Percentiles rank a stretch among this genome's conserved stretches.
These are phyloP conservation scores for Macrotrachela quadricornifera DNA, from an alignment of 1,140 invertebrate genomes.

Conservation along the genomic window DNA sequence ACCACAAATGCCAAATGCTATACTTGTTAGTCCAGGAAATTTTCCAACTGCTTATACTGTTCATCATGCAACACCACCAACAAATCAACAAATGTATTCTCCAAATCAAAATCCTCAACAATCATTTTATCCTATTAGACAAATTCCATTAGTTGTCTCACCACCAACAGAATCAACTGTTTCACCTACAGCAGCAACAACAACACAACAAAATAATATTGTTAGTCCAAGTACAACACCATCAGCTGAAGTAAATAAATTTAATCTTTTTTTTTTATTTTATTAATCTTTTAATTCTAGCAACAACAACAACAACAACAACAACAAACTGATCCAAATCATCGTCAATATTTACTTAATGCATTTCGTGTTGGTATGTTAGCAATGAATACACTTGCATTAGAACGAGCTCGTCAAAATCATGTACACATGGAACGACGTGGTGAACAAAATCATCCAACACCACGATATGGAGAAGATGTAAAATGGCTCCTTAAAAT, in stretches of 20 bases:
- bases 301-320: neutral
- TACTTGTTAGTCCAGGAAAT: too few relatives aligned
- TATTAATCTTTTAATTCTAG: neutral
- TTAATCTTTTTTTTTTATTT: constrained; percentile 6
- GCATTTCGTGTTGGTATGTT: constrained; percentile 85
- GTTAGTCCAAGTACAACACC: constrained; percentile 10
- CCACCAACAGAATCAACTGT: constrained; percentile 10
- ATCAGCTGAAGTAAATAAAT: constrained; percentile 9
- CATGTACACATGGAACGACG: constrained; percentile 30
- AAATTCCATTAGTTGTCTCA: too few relatives aligned
- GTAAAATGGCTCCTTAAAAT: constrained; percentile 84
- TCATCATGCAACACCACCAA: neutral
- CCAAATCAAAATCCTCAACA: too few relatives aligned
- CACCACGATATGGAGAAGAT: constrained; percentile 84
- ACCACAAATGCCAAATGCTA: neutral
- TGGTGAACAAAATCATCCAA: constrained; percentile 62
- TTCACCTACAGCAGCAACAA: constrained; percentile 12
- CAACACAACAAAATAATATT: constrained; percentile 10
- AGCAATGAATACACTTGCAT: constrained; percentile 68
- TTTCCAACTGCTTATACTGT: constrained; percentile 10
- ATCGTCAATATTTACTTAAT: constrained; percentile 66
- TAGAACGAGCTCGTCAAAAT: constrained; percentile 39
- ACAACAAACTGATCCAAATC: constrained; percentile 49
- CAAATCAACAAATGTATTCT: too few relatives aligned
- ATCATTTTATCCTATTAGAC: too few relatives aligned